Evolutionary conservation across 53 echinoderm and acorn worm species (phyloP).

Genomic region (Luidia sarsii): DNA sequence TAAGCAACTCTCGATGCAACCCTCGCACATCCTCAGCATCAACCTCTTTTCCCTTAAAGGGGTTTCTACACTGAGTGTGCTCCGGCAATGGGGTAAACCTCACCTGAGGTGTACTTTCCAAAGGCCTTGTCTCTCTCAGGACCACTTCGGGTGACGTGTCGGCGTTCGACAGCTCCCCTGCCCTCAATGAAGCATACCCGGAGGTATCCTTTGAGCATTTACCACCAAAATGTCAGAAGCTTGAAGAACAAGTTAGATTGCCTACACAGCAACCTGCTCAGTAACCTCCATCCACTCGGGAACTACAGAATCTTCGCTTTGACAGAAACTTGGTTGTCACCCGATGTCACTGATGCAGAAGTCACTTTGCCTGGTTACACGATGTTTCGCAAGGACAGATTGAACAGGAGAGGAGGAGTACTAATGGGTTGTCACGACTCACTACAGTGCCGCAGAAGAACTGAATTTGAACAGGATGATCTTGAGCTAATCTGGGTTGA

Average conservation of each 20-base stretch:
- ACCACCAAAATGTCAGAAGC: slow-evolving; percentile 41
- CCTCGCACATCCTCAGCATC: no score
- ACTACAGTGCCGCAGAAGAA: slow-evolving; percentile 18
- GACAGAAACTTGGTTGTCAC: slow-evolving; percentile 48
- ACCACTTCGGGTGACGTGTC: no score
- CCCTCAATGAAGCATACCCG: no score
- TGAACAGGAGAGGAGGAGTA: slow-evolving; percentile 39
- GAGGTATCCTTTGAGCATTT: slow-evolving; percentile 27
- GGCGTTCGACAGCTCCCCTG: no score
- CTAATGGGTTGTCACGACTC: slow-evolving; percentile 20
- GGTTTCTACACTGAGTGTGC: no score
- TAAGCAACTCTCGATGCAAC: no score
- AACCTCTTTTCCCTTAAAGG: no score
- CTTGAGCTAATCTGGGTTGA: slow-evolving; percentile 44
- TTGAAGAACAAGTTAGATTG: slow-evolving; percentile 38
- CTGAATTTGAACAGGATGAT: slow-evolving; percentile 36
- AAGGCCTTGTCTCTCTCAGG: no score
- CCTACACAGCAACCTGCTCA: slow-evolving; percentile 8
- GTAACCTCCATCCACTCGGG: slow-evolving; percentile 18
- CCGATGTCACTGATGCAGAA: slow-evolving; percentile 32
- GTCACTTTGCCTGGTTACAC: slow-evolving; percentile 32
- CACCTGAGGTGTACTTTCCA: no score
- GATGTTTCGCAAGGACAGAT: slow-evolving; percentile 40
- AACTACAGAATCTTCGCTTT: slow-evolving; percentile 32
- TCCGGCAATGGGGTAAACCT: no score